A percentile compares a stretch with the other conserved stretches of the same genome.
Conservation (phyloP, 2,113 vertebrate species). For the Mastomys natalensis region DNA sequence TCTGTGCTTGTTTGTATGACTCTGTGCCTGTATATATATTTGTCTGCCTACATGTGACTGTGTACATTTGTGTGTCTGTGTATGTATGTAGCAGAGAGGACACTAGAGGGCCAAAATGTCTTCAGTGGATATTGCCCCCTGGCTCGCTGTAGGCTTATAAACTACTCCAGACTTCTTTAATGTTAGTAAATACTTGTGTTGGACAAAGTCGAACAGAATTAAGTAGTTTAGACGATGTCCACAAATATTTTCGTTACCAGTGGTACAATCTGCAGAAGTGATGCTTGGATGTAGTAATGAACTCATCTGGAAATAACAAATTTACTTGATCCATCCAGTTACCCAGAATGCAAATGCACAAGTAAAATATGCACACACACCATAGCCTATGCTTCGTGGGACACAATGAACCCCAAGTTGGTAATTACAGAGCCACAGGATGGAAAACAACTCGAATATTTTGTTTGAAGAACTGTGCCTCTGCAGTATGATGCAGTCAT, state of each 20-base stretch:
- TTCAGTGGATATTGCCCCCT: not conserved
- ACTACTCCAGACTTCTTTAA: not conserved
- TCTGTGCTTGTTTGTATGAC: not conserved
- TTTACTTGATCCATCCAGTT: slow-evolving; percentile 10
- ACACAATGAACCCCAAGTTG: slow-evolving; percentile 75
- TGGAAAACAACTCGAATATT: slow-evolving; percentile 78
- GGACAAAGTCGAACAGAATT: not conserved
- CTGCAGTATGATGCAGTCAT: slow-evolving; percentile 74
- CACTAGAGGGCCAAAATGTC: not conserved
- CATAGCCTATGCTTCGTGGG: not conserved
- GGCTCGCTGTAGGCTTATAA: not conserved
- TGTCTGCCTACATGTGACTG: not conserved
- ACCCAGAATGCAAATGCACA: not conserved
- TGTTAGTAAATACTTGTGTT: not conserved
- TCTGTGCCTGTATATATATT: not conserved
- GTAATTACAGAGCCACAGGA: slow-evolving; percentile 80
- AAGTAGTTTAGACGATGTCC: not conserved
- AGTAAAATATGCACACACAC: slow-evolving; percentile 51
- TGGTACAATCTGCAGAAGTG: not conserved
- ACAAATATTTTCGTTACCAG: not conserved
- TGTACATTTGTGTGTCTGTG: not conserved
- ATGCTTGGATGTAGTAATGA: slow-evolving; percentile 23
- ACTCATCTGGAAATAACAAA: slow-evolving; percentile 14
- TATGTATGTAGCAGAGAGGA: not conserved
- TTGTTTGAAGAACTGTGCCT: slow-evolving; percentile 79